Conservation (phyloP, 2,888 invertebrate genomes). For the Conistra vaccinii region DNA sequence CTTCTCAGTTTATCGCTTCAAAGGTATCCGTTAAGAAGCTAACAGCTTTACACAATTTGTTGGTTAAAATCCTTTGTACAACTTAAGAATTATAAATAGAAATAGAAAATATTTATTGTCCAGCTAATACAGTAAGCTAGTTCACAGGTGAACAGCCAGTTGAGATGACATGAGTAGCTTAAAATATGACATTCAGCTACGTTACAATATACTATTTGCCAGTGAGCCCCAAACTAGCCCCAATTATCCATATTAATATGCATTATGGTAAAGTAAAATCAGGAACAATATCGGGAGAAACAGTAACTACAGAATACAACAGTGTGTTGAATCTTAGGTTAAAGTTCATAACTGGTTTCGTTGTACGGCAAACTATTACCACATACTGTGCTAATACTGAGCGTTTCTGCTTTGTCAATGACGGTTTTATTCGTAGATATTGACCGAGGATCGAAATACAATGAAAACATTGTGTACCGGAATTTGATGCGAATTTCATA, state of each 20-base stretch:
- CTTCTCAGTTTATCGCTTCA: constrained; percentile 56
- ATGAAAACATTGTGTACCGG: background rate
- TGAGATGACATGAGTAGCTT: background rate
- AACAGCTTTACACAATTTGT: constrained; percentile 50
- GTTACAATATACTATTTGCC: background rate
- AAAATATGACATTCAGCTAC: background rate
- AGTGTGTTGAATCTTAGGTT: background rate
- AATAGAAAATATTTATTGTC: background rate
- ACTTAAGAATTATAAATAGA: background rate
- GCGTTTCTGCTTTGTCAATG: background rate
- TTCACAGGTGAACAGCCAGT: background rate
- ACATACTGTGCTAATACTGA: background rate
- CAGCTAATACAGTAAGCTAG: background rate
- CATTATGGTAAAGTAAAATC: too few species aligned
- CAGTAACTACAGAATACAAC: background rate
- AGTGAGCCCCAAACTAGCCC: background rate
- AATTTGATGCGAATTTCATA: background rate
- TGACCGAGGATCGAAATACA: background rate
- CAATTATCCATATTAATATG: background rate
- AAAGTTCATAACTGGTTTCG: background rate
- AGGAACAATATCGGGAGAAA: background rate
- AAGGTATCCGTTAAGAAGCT: constrained; percentile 40
- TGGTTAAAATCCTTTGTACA: background rate
- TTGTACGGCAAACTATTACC: background rate
- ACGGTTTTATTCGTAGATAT: background rate